Conservation (phyloP, 2,113 vertebrate species). For the Dendrocopos noguchii region DNA sequence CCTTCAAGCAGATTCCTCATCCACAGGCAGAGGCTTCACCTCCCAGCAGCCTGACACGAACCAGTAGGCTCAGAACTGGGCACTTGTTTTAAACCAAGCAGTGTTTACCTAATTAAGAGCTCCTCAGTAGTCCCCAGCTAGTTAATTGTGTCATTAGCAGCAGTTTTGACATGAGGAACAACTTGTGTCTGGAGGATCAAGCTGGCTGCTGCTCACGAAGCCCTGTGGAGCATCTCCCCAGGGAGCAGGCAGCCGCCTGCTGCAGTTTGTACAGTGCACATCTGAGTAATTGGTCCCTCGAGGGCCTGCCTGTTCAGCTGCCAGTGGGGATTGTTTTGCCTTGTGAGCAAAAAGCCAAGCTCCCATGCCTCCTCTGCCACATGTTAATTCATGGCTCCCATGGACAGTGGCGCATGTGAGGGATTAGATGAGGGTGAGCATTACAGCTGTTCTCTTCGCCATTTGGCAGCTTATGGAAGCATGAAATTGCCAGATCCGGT, state of each 20-base stretch:
- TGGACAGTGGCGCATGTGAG: background rate
- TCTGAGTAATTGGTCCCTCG: slow-evolving; percentile 88
- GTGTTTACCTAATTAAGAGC: slow-evolving; percentile 85
- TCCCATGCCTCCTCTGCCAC: slow-evolving; percentile 42
- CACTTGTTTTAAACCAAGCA: slow-evolving; percentile 36
- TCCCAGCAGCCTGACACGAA: slow-evolving; percentile 64
- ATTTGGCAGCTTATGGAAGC: background rate
- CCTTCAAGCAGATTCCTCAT: slow-evolving; percentile 23
- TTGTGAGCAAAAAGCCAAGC: slow-evolving; percentile 50
- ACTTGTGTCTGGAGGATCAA: slow-evolving; percentile 59
- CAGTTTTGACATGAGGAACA: slow-evolving; percentile 77
- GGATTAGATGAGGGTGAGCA: background rate
- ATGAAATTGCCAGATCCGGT: background rate
- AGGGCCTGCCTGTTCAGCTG: slow-evolving; percentile 69
- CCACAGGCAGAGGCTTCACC: background rate
- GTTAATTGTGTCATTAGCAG: slow-evolving; percentile 81
- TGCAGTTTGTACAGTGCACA: slow-evolving; percentile 51
- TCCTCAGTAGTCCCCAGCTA: slow-evolving; percentile 72
- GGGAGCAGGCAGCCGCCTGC: slow-evolving; percentile 54
- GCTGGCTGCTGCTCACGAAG: slow-evolving; percentile 35
- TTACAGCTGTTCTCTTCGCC: background rate
- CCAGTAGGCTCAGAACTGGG: slow-evolving; percentile 26
- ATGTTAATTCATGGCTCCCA: background rate
- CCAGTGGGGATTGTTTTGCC: slow-evolving; percentile 68
- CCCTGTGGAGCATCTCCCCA: slow-evolving; percentile 49